phyloP scores from a whole-genome alignment of 2,888 invertebrate genomes.

The Nycteola revayana region DNA sequence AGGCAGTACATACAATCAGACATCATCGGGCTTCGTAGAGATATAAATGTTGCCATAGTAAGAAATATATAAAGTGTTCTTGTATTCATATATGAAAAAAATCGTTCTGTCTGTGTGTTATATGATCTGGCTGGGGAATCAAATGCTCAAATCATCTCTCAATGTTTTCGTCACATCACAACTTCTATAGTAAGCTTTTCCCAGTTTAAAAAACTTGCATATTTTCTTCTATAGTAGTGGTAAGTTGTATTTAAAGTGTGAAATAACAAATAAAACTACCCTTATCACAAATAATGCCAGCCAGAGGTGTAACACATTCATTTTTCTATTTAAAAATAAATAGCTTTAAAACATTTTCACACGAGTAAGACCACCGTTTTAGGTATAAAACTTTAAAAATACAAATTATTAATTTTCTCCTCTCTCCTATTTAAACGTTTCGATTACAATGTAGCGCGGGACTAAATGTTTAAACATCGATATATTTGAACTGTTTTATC shows the following conservation, averaged over 20 bases:
- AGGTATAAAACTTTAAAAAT: constrained; percentile 45
- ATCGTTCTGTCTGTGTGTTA: constrained; percentile 25
- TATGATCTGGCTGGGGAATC: constrained; percentile 31
- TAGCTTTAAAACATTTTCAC: constrained; percentile 76
- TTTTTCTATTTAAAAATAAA: constrained; percentile 49
- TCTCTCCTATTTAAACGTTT: constrained; percentile 44
- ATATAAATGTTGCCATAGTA: constrained; percentile 71
- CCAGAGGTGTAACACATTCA: constrained; percentile 21
- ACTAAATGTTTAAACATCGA: constrained; percentile 44
- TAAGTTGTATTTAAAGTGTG: no score
- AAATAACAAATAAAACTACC: no score
- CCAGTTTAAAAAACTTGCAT: no score
- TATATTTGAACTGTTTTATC: constrained; percentile 30
- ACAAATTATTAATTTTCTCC: constrained; percentile 38
- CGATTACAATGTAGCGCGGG: constrained; percentile 59
- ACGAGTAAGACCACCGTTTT: constrained; percentile 77
- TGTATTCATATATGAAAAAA: constrained; percentile 29
- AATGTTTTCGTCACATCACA: no score
- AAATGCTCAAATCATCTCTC: constrained; percentile 24
- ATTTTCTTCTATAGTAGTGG: no score
- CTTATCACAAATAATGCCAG: constrained; percentile 6
- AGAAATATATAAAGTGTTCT: constrained; percentile 54
- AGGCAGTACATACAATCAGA: constrained; percentile 51
- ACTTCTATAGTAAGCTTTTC: no score
- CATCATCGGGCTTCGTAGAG: constrained; percentile 46